Base-by-base conservation (phyloP, 1,140 invertebrate species). In the Cecropterus lyciades region DNA sequence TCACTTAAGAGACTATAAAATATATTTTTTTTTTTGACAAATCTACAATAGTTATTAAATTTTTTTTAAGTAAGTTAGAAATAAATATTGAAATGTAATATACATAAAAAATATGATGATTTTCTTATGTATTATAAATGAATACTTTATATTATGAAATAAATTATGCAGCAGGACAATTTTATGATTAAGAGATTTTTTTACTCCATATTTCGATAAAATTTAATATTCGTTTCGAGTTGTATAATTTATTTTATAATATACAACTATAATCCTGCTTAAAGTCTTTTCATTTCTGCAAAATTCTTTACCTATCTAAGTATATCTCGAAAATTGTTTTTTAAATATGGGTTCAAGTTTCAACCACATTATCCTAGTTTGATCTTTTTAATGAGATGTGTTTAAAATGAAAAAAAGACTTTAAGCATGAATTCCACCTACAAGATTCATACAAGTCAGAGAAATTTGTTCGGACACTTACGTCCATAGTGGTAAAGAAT, bases 401-500 rank as follows among this genome's bases (percentile, higher is more conserved):
- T 13, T 69, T 52, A 46, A 43, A 8, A 53, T 69, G 48, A 55
- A 40, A 69, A 24, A 77, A 75, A 87, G 89, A 92, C 89, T 92
- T 90, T 92, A 90, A 92, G 89, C 87, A 87, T 80, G 81, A 76
- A 78, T 80, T 69, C 67, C 48, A 53, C 70, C 51, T 66, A 75
- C 24, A 63, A 33, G 37, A 64, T 72, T 64, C 45, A 45, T 51
- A 53, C 51, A 72, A 55, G 30, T 77, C 56, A 15, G 52, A 46
- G 37, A 8, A 55, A 71, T 69, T 67, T 70, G 24, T 20, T 14
- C 17, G 67, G 70, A 79, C 76, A 91, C 86, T 91, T 77, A 91
- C 89, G 79, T 24, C 59, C 69, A 68, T 70, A 73, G 69, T 71
- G 69, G 82, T 89, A 91, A 91, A 92, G 89, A 92, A 92, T 92